Conservation (phyloP, 2,113 vertebrate species). For the Gulo gulo region DNA sequence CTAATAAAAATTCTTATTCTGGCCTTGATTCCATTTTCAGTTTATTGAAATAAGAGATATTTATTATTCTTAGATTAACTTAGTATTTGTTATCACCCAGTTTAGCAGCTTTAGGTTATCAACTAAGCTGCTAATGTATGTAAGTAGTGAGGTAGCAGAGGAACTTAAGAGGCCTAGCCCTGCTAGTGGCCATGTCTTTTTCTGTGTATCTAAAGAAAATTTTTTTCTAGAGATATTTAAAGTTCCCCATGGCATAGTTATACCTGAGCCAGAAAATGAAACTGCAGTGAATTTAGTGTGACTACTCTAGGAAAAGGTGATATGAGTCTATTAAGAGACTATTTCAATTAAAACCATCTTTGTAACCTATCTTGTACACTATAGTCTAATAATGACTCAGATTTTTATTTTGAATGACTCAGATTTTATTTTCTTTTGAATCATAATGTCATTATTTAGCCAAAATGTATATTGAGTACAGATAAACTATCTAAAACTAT, state of each 20-base stretch:
- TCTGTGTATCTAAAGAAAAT: not conserved
- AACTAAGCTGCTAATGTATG: not conserved
- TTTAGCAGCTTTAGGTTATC: not conserved
- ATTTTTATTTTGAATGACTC: conserved; percentile 34
- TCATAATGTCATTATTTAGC: not conserved
- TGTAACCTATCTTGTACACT: not conserved
- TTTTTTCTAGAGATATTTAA: conserved; percentile 14
- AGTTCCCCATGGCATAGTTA: not conserved
- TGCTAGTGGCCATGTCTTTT: not conserved
- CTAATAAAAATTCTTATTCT: conserved; percentile 21
- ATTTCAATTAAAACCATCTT: conserved; percentile 40
- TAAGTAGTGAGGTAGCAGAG: not conserved
- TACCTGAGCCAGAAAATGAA: conserved; percentile 36
- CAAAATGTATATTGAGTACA: conserved; percentile 18
- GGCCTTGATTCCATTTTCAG: not conserved
- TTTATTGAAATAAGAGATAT: conserved; percentile 41
- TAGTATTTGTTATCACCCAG: not conserved
- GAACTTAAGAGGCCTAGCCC: not conserved
- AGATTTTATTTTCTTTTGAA: conserved; percentile 10
- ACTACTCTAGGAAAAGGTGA: conserved; percentile 16
- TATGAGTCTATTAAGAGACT: not conserved
- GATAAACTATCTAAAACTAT: not conserved
- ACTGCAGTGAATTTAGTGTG: not conserved
- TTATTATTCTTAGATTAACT: conserved; percentile 5
- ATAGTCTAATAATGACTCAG: not conserved